Conservation (phyloP, 2,888 invertebrate species). For the Drosophila nr. fundita region DNA sequence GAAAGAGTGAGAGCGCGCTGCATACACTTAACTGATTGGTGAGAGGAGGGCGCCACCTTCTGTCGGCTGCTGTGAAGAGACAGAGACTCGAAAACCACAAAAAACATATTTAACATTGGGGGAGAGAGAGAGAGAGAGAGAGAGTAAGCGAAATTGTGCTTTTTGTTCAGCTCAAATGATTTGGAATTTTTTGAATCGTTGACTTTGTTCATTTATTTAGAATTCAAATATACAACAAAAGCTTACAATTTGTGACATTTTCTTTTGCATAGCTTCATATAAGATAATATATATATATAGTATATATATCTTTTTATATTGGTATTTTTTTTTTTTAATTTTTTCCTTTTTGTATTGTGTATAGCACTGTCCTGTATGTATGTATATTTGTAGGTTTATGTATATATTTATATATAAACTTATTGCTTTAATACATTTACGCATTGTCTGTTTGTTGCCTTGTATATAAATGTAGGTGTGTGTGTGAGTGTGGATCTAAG, state of each 20-base stretch:
- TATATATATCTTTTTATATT: constrained; percentile 52
- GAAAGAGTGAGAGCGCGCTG: constrained; percentile 28
- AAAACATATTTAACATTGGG: constrained; percentile 17
- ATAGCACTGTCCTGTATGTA: constrained; percentile 70
- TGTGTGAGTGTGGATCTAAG: constrained; percentile 36
- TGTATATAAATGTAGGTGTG: constrained; percentile 21
- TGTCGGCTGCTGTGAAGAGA: constrained; percentile 56
- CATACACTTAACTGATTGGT: constrained; percentile 48
- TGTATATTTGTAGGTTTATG: constrained; percentile 70
- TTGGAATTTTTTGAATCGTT: constrained; percentile 53
- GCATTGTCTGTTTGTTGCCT: constrained; percentile 44
- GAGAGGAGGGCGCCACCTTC: constrained; percentile 56
- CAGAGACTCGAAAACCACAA: constrained; percentile 47
- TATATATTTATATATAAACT: constrained; percentile 65
- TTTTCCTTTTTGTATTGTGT: constrained; percentile 48
- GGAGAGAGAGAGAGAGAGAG: constrained; percentile 24
- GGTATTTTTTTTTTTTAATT: constrained; percentile 26
- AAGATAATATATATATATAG: constrained; percentile 48
- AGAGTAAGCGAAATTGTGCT: constrained; percentile 30
- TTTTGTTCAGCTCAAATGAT: constrained; percentile 30
- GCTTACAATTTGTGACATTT: constrained; percentile 72
- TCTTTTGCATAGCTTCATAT: constrained; percentile 55
- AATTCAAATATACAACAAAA: constrained; percentile 78
- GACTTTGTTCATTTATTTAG: constrained; percentile 69
- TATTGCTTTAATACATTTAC: constrained; percentile 74